Conservation (phyloP, 2,797 vertebrate species). For the Gymnodraco acuticeps region DNA sequence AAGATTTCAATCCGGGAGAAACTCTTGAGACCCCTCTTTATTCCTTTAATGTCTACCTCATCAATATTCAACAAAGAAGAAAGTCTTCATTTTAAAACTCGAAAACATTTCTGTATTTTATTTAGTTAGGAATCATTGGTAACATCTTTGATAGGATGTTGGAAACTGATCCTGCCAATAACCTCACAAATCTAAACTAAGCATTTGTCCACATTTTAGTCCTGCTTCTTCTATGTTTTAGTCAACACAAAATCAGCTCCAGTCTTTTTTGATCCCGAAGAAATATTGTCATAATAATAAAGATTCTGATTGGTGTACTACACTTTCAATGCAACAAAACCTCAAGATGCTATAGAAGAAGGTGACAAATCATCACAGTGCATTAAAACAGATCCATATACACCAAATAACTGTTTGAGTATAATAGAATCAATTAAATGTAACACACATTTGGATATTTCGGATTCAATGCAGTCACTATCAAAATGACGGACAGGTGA, state of each 20-base stretch:
- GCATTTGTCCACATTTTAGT: background rate
- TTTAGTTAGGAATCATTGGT: constrained; percentile 33
- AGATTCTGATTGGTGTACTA: no score
- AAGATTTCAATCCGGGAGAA: constrained; percentile 12
- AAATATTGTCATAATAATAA: no score
- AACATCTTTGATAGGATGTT: background rate
- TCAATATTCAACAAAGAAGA: constrained; percentile 6
- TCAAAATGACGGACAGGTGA: background rate
- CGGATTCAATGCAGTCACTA: background rate
- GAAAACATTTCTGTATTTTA: constrained; percentile 25
- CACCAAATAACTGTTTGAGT: no score
- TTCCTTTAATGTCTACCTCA: background rate
- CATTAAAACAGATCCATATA: no score
- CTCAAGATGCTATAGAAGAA: no score
- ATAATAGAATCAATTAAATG: no score
- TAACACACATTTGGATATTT: background rate
- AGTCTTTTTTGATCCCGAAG: background rate
- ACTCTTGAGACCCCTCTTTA: constrained; percentile 27
- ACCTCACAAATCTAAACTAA: background rate
- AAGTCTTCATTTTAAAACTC: constrained; percentile 16
- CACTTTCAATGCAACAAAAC: no score
- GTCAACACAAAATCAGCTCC: constrained; percentile 1
- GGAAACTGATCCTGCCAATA: constrained; percentile 1
- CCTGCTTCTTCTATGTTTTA: constrained; percentile 12
- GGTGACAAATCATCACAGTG: no score